Evolutionary conservation across 2,888 invertebrate genomes (phyloP), one percentile per base, ranked within the genome.

Genomic region (Cerceris ruficornis): DNA sequence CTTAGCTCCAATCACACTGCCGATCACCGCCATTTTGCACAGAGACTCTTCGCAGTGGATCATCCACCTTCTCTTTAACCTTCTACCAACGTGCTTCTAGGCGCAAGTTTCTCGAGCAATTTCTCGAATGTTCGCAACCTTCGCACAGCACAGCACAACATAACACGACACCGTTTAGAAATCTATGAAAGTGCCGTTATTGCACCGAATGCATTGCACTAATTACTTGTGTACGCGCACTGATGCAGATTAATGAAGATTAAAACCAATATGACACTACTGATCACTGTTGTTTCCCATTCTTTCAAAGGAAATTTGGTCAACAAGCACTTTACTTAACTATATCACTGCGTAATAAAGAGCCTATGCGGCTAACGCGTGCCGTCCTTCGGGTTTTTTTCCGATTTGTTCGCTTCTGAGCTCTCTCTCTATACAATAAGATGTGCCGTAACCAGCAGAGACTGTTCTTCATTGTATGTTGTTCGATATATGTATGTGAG

Each of bases 1-100:
- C 80, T 85, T 85, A 87, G 87, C 86, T 85, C 88, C 86, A 87
- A 86, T 88, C 88, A 80, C 83, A 87, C 88, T 86, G 86, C 87
- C 87, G 88, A 90, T 88, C 89, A 89, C 86, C 92, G 92, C 92
- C 91, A 92, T 92, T 91, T 92, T 92, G 28, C 28, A 89, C 78
- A 82, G 83, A 82, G 78, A 72, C 87, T 83, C 80, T 79, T 77
- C 72, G 69, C 74, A 58, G 69, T 78, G 70, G 67, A 80, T 80
- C 76, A 76, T 80, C 81, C 81, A 77, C 68, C 75, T 77, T 78
- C 73, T 74, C 60, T 75, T 78, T 80, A 82, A 82, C 69, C 77
- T 80, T 75, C 54, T 49, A 49, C 62, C 66, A 60, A 57, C 59
- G 62, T 67, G 77, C 59, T 72, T 65, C 17, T 58, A 55, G n/a